Base-by-base conservation (phyloP, 2,888 invertebrate species). In the Pediacus dermestoides region DNA sequence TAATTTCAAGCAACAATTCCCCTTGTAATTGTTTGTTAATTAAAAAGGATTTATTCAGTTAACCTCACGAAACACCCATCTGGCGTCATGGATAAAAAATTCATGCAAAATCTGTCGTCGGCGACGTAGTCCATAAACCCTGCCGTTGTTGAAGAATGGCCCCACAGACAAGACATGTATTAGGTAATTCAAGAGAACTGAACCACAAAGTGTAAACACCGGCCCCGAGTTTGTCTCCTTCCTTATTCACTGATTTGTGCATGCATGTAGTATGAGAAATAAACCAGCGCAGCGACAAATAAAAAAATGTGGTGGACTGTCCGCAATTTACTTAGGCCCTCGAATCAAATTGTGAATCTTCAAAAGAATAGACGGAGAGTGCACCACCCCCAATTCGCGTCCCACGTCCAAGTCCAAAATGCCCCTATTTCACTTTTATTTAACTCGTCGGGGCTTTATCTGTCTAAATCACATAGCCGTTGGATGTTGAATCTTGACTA, bases 281-380 rank as follows among this genome's bases (percentile, higher is more conserved):
- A n/a, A n/a, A n/a, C n/a, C n/a, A n/a, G n/a, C n/a, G n/a, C n/a
- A n/a, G n/a, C n/a, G n/a, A n/a, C n/a, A n/a, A n/a, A n/a, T n/a
- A n/a, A n/a, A n/a, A n/a, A n/a, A n/a, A n/a, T n/a, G n/a, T n/a
- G n/a, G n/a, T n/a, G n/a, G n/a, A n/a, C n/a, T n/a, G n/a, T n/a
- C n/a, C 68, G 67, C 68, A 69, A 69, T 69, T 69, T 68, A 69
- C 66, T 69, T 68, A 69, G 66, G 59, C 50, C 47, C 56, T 58
- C 50, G 63, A 66, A 65, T 66, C 60, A 64, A 69, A 69, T 69
- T 67, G 65, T 57, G 61, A 61, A 63, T 64, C 66, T 66, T 67
- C 66, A 68, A 67, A 67, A 64, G 67, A 57, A 64, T 57, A 48
- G 50, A 43, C 49, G 43, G 41, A 45, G 44, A 49, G 46, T 44